phyloP scores from a whole-genome alignment of 2,888 invertebrate species.

The Tachina lurida region DNA sequence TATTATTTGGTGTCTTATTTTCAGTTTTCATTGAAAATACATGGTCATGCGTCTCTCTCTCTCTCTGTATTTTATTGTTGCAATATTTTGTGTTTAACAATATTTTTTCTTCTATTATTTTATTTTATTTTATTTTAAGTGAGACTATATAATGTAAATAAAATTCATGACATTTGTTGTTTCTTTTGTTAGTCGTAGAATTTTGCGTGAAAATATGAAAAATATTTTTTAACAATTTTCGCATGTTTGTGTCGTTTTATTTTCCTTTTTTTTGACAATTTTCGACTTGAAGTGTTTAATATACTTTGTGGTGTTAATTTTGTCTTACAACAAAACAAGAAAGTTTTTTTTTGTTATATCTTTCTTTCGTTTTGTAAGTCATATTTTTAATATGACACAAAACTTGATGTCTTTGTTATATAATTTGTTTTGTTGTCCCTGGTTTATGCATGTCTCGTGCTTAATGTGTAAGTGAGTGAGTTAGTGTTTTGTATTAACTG shows the following conservation, averaged over 20 bases:
- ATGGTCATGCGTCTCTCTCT: conserved; percentile 38
- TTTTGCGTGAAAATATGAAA: conserved; percentile 53
- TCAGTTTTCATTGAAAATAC: conserved; percentile 5
- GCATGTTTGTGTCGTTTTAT: background rate
- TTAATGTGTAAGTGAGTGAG: background rate
- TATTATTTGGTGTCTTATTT: background rate
- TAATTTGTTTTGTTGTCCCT: conserved; percentile 50
- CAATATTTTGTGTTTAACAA: conserved; percentile 31
- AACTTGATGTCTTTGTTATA: conserved; percentile 58
- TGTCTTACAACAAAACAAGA: background rate
- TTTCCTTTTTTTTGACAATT: background rate
- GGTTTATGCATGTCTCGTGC: conserved; percentile 12
- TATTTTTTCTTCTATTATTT: background rate
- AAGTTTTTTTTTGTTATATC: background rate
- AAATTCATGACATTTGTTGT: conserved; percentile 66
- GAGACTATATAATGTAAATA: conserved; percentile 52
- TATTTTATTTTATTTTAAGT: conserved; percentile 22
- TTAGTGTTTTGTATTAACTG: conserved; percentile 6
- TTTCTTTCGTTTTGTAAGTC: conserved; percentile 22
- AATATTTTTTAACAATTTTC: conserved; percentile 30
- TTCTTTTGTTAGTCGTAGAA: conserved; percentile 5
- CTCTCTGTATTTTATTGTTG: conserved; percentile 46
- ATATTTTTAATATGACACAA: conserved; percentile 61
- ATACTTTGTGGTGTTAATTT: conserved; percentile 61
- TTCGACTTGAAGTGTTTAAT: conserved; percentile 56